Percentiles rank a stretch among this genome's conserved stretches.
Conservation (phyloP, 1,140 invertebrate genomes). For the Euura lappo region DNA sequence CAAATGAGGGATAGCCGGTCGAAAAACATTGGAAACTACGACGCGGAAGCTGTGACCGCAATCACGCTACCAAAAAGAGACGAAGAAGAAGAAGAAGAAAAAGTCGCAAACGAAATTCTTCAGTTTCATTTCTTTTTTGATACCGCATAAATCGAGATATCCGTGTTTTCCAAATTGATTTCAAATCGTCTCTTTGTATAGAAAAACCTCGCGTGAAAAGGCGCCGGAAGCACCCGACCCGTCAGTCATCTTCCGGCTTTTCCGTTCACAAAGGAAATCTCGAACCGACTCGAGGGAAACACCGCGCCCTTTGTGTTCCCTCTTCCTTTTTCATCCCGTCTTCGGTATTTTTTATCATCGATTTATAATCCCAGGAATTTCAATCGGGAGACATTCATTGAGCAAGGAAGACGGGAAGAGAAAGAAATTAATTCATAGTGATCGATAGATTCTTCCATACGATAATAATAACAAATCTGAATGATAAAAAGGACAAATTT, state of each 20-base stretch:
- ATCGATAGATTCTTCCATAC: too few species aligned
- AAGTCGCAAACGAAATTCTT: background rate
- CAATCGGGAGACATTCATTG: background rate
- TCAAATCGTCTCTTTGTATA: conserved; percentile 49
- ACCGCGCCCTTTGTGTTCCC: background rate
- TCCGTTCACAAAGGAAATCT: background rate
- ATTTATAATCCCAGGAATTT: background rate
- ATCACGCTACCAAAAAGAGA: background rate
- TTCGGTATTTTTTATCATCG: background rate
- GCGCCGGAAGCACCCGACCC: background rate
- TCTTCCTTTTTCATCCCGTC: background rate
- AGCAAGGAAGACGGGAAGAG: background rate
- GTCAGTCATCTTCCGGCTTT: conserved; percentile 4
- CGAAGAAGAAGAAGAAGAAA: background rate
- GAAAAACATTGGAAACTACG: conserved; percentile 26
- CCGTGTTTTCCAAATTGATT: conserved; percentile 57
- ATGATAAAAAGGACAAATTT: too few species aligned
- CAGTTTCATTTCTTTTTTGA: background rate
- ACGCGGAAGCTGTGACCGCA: background rate
- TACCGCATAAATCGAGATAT: conserved; percentile 39
- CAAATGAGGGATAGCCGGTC: conserved; percentile 40
- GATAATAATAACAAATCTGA: too few species aligned
- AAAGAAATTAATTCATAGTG: background rate
- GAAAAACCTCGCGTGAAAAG: too few species aligned
- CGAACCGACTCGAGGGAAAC: background rate